Evolutionary conservation across 2,888 invertebrate genomes (phyloP).

Genomic region (Athalia cordata): DNA sequence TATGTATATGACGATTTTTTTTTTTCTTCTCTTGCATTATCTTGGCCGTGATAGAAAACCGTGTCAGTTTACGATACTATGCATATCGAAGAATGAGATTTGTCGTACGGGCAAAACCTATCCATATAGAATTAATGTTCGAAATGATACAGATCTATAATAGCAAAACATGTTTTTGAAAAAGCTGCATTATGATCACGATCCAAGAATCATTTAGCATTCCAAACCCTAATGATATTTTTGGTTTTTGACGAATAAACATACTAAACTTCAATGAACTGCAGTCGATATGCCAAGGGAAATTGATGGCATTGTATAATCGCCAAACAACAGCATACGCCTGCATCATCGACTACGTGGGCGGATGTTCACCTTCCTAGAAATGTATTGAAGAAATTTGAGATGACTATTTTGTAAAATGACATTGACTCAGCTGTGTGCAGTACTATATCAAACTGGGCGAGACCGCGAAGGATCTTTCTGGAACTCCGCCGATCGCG

Average conservation of each 20-base stretch:
- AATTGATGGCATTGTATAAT: neutral
- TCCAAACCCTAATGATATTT: neutral
- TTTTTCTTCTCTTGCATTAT: neutral
- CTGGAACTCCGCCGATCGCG: conserved; percentile 4
- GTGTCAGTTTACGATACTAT: neutral
- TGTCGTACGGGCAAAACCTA: neutral
- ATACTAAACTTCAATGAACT: neutral
- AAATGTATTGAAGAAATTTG: no score
- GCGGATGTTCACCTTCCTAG: no score
- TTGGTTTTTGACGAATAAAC: neutral
- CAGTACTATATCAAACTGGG: neutral
- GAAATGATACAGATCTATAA: neutral
- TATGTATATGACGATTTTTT: neutral
- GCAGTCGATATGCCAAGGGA: neutral
- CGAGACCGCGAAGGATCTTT: neutral
- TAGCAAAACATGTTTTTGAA: neutral
- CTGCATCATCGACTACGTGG: no score
- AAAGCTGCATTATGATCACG: neutral
- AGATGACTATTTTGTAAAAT: no score
- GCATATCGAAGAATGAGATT: neutral
- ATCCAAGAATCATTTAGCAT: neutral
- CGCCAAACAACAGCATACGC: no score
- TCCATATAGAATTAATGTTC: neutral
- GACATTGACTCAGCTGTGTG: neutral
- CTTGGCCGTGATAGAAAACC: neutral